Evolutionary conservation across 2,113 vertebrate species (phyloP).

Genomic region (Oceanodroma tethys): DNA sequence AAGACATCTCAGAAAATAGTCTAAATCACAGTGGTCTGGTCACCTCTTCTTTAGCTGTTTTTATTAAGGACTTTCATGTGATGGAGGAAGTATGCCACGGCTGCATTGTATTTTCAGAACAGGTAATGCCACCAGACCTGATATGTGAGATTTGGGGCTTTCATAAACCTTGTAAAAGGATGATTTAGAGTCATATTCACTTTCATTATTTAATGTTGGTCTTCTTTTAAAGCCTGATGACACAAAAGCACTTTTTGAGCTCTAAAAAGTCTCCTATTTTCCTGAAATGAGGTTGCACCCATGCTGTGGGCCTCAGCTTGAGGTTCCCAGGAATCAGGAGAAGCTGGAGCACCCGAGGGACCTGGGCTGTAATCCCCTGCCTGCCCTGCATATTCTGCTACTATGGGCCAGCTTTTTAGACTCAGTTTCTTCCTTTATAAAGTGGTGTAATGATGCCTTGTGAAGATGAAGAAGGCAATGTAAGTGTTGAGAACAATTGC

Average conservation of each 20-base stretch:
- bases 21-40: neutral
- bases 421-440: neutral
- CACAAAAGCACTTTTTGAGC: neutral
- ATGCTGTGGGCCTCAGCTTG: neutral
- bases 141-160: neutral
- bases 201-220: neutral
- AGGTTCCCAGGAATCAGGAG: neutral
- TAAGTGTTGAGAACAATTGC: neutral
- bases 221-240: neutral
- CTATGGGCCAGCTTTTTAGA: neutral
- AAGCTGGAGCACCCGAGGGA: neutral
- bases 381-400: neutral
- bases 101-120: neutral
- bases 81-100: fast-evolving
- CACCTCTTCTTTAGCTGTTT: neutral
- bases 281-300: neutral
- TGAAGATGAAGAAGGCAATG: neutral
- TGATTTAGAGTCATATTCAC: neutral
- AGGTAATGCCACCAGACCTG: neutral
- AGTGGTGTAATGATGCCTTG: neutral
- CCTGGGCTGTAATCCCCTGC: neutral
- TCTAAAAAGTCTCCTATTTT: neutral
- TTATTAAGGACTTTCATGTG: neutral
- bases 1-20: neutral
- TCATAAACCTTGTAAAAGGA: neutral